These are phyloP conservation scores for Drosophila ficusphila DNA, from an alignment of 1,140 invertebrate species.

Conservation along the genomic window DNA sequence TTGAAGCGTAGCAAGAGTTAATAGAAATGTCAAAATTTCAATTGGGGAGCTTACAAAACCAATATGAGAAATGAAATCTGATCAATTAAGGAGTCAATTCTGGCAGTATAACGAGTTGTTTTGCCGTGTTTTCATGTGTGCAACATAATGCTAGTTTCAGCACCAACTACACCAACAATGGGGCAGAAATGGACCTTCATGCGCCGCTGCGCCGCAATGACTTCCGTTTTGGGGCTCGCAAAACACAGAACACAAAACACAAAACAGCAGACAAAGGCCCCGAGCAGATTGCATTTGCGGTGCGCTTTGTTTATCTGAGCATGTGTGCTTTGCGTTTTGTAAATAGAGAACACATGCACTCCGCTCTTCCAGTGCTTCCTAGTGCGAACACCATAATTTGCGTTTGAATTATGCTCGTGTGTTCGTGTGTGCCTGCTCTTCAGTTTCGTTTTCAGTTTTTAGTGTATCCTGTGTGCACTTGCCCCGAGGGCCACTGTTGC, in stretches of 20 bases:
- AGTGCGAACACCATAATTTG: constrained; percentile 69
- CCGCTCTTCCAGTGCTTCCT: constrained; percentile 10
- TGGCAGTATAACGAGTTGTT: no score
- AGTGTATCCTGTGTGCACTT: constrained; percentile 15
- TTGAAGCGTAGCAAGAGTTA: no score
- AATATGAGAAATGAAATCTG: no score
- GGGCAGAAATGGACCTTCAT: constrained; percentile 60
- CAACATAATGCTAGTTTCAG: constrained; percentile 26
- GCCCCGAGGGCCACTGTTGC: constrained; percentile 34
- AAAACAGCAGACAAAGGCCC: constrained; percentile 39
- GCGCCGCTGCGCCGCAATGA: constrained; percentile 71
- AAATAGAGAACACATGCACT: constrained; percentile 44
- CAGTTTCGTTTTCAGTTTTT: constrained; percentile 1
- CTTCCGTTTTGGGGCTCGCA: constrained; percentile 63
- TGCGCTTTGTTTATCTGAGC: constrained; percentile 51
- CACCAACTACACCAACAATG: constrained; percentile 30
- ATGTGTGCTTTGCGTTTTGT: constrained; percentile 42
- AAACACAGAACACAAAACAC: no score
- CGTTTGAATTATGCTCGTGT: constrained; percentile 58
- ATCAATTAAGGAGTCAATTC: no score
- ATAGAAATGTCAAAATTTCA: no score
- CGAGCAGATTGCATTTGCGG: constrained; percentile 75
- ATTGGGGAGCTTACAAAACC: no score
- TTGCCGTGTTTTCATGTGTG: constrained; percentile 1
- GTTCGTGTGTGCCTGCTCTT: constrained; percentile 19